Base-by-base conservation (phyloP, 2,113 vertebrate genomes). In the Catharus bicknelli region DNA sequence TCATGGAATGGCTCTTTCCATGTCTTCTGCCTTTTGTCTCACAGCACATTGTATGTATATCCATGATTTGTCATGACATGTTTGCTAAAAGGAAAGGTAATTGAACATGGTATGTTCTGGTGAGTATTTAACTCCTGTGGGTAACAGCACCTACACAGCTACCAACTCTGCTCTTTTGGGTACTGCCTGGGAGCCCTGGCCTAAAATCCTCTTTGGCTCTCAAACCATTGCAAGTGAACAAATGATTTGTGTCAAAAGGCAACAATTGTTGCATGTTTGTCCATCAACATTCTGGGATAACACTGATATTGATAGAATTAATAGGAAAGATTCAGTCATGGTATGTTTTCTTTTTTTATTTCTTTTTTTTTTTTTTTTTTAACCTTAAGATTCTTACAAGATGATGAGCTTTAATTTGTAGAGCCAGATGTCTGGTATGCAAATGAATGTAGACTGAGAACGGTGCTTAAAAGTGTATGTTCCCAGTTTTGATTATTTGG, bases 21-120 rank as follows among this genome's bases (percentile, higher is more conserved):
- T 61, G 47, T 70, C 47, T 76, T 83, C 70, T 89, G 42, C 62
- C n/a, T 87, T 82, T 83, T 15, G 7, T 43, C 43, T 80, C 59
- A 23, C 54, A 92, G n/a, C 27, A 59, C 86, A 14, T 12, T 80
- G 3, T 88, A 45, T 45, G 25, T 87, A 10, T 68, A 54, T 11
- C 57, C 18, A 9, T 73, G 16, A 62, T 81, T 90, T 92, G 45
- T 54, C 40, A 57, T 62, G 26, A 27, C 3, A 5, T 34, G 1
- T 32, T 93, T 82, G 45, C 53, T 88, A 63, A 92, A 90, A 81
- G 34, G 61, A 68, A 86, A 92, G 62, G 16, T 57, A 79, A 79
- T 38, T 61, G 6, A 50, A 26, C 75, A 11, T 26, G 16, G 13
- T 87, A 2, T 75, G 8, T 81, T 78, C 36, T 82, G 59, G 32